Evolutionary conservation across 2,888 invertebrate genomes (phyloP).

Genomic region (Tenthredo scrophulariae): DNA sequence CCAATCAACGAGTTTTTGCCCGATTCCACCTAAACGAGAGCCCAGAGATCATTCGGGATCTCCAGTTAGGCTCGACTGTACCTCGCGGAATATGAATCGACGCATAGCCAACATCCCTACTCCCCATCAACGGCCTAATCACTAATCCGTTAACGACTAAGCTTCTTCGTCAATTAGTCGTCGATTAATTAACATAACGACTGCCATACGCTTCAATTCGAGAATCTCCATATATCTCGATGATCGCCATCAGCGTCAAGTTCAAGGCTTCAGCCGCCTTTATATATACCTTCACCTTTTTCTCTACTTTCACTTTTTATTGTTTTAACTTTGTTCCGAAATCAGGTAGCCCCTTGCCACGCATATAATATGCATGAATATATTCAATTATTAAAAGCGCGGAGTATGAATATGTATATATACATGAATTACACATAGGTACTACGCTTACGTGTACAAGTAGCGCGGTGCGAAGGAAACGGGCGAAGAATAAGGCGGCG

Average conservation of each 20-base stretch:
- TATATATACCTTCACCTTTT: not conserved
- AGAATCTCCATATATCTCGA: not conserved
- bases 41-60: not conserved
- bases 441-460: not conserved
- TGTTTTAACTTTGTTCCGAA: conserved; percentile 75
- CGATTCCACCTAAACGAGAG: conserved; percentile 52
- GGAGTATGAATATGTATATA: conserved; percentile 46
- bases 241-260: not conserved
- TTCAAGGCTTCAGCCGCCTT: not conserved
- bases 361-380: conserved; percentile 23
- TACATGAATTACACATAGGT: not conserved
- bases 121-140: conserved; percentile 1
- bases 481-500: conserved; percentile 75
- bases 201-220: conserved; percentile 58
- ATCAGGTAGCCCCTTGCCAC: conserved; percentile 67
- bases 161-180: conserved; percentile 62
- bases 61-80: conserved; percentile 38
- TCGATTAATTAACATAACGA: conserved; percentile 71
- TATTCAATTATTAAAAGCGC: conserved; percentile 25
- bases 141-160: not conserved
- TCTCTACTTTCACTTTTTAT: conserved; percentile 13
- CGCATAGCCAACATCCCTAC: conserved; percentile 45
- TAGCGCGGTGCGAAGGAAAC: not conserved
- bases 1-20: conserved; percentile 74
- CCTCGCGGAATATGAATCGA: conserved; percentile 60